These are phyloP conservation scores for Frankliniella intonsa DNA, from an alignment of 2,888 invertebrate species.

Conservation along the genomic window DNA sequence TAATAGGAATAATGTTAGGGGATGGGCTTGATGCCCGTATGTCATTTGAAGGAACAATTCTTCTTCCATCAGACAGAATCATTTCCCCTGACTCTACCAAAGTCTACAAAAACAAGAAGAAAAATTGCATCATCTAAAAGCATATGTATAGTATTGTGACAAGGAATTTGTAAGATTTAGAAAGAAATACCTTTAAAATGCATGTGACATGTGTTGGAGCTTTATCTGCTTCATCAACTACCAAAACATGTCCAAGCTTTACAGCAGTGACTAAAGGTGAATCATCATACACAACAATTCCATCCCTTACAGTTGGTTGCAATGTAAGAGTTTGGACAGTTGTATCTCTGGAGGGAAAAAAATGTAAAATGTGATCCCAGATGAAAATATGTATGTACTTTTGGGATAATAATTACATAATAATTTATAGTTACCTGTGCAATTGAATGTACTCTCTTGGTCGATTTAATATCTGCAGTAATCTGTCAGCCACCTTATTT, in stretches of 20 bases:
- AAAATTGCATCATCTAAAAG: constrained; percentile 1
- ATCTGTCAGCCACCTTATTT: constrained; percentile 90
- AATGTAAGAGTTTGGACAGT: constrained; percentile 92
- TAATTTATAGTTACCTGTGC: constrained; percentile 43
- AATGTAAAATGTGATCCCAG: neutral
- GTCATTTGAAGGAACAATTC: constrained; percentile 64
- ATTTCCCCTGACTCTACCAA: constrained; percentile 94
- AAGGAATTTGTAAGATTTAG: constrained; percentile 21
- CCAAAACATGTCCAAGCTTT: constrained; percentile 80
- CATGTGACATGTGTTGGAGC: constrained; percentile 97
- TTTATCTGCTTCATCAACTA: constrained; percentile 96
- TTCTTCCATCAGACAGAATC: constrained; percentile 88
- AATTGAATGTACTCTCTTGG: constrained; percentile 94
- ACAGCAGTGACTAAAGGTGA: constrained; percentile 91
- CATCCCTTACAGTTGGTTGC: constrained; percentile 85
- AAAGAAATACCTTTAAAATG: constrained; percentile 65
- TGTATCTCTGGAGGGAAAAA: constrained; percentile 62
- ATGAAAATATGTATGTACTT: neutral
- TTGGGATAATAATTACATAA: neutral
- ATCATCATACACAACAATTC: constrained; percentile 86
- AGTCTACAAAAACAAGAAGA: constrained; percentile 50
- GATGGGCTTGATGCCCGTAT: constrained; percentile 43
- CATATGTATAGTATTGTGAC: constrained; percentile 23
- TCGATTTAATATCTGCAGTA: constrained; percentile 79
- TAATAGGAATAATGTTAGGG: constrained; percentile 67